These are phyloP conservation scores for Aphodius sticticus DNA, from an alignment of 2,888 invertebrate species.

Conservation along the genomic window DNA sequence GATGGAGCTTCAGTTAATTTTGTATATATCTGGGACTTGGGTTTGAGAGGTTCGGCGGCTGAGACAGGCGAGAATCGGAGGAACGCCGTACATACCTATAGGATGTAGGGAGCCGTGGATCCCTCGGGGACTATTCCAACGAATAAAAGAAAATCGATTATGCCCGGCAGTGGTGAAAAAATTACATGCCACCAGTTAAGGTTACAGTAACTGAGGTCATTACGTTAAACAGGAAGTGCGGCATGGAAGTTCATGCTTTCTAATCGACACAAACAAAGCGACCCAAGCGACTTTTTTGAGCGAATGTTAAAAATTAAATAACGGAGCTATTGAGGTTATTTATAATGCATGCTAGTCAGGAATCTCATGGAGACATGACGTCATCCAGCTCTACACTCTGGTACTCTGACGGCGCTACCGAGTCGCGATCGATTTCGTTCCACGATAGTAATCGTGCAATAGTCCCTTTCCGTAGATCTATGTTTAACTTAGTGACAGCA, in stretches of 20 bases:
- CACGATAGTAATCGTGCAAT: constrained; percentile 19
- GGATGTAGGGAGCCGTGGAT: constrained; percentile 7
- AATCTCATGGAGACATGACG: constrained; percentile 57
- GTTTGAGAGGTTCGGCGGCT: constrained; percentile 29
- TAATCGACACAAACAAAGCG: constrained; percentile 23
- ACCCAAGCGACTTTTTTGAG: neutral
- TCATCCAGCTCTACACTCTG: constrained; percentile 50
- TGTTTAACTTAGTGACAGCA: constrained; percentile 4
- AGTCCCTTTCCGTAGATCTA: neutral
- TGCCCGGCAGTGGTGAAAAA: constrained; percentile 15
- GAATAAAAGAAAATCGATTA: constrained; percentile 4
- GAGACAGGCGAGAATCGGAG: neutral
- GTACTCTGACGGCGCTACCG: constrained; percentile 48
- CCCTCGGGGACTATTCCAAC: constrained; percentile 4
- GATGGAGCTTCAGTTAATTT: constrained; percentile 58
- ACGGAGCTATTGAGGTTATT: constrained; percentile 52
- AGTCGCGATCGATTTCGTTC: constrained; percentile 53
- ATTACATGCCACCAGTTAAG: constrained; percentile 36
- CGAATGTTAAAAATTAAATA: constrained; percentile 30
- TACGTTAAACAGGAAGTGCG: constrained; percentile 22
- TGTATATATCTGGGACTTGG: constrained; percentile 59
- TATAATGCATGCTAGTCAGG: constrained; percentile 56
- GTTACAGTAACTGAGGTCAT: constrained; percentile 32
- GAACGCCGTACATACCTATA: neutral
- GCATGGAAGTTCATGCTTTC: constrained; percentile 18